A percentile compares a stretch with the other conserved stretches of the same genome.
Evolutionary conservation across 2,888 invertebrate genomes (phyloP).

Genomic region (Eupithecia subfuscata): DNA sequence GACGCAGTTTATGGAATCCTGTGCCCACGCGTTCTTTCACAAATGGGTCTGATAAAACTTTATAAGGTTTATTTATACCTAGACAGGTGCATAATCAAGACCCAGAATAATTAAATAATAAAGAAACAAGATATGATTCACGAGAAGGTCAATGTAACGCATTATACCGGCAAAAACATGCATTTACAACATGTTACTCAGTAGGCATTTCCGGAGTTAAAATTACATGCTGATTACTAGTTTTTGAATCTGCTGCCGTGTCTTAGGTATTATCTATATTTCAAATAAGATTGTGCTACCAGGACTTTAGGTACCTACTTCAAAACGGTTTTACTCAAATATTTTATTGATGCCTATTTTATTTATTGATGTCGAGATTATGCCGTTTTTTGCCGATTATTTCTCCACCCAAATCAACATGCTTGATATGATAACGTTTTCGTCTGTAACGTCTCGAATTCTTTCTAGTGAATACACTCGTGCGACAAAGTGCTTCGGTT

Average conservation of each 20-base stretch:
- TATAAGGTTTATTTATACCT: not conserved
- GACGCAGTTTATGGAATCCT: not conserved
- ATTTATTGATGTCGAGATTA: not conserved
- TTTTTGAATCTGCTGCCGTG: not conserved
- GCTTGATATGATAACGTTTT: not conserved
- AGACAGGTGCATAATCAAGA: not conserved
- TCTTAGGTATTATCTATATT: not conserved
- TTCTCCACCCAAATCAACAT: not conserved
- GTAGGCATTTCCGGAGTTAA: constrained; percentile 3
- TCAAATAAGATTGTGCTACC: not conserved
- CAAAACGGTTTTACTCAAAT: not conserved
- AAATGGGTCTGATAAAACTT: not conserved
- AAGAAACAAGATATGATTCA: constrained; percentile 33
- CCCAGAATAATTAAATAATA: not conserved
- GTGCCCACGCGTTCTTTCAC: not conserved
- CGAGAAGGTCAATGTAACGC: constrained; percentile 31
- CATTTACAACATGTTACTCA: constrained; percentile 16
- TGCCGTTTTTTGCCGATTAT: not conserved
- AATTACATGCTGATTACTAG: constrained; percentile 5
- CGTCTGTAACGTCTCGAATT: not conserved
- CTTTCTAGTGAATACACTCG: not conserved
- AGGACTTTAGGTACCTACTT: not conserved
- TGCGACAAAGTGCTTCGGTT: constrained; percentile 9
- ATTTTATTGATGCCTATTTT: not conserved
- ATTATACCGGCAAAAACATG: constrained; percentile 22